Base-by-base conservation (phyloP, 2,888 invertebrate species). In the Schizaphis graminum region DNA sequence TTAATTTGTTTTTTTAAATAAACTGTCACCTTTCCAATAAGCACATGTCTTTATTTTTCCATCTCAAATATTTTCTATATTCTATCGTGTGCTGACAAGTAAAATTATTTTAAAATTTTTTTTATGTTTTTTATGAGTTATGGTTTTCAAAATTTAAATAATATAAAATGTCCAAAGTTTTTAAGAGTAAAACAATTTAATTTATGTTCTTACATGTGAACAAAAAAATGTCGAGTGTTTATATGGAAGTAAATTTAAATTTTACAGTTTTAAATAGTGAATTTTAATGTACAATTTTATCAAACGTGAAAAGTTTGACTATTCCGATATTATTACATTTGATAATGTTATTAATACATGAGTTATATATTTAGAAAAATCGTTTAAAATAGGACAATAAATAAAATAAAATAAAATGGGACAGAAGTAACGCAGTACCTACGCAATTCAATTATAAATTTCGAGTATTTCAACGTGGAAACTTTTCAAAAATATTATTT, bases 401-500 rank as follows among this genome's bases (percentile, higher is more conserved):
- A 24, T 4, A 67, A n/a, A 67, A 61, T 13, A 5, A 67, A 67
- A 16, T 3, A 67, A 67, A 67, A 67, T 16, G 13, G n/a, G n/a
- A 67, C 67, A n/a, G n/a, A 67, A n/a, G n/a, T 67, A 67, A 16
- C 13, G n/a, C n/a, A 67, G 5, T 67, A n/a, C n/a, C n/a, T n/a
- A n/a, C 67, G n/a, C n/a, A 35, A 67, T 35, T 16, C 16, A n/a
- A 67, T 67, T 67, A 67, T 67, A n/a, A 67, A 67, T 35, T 35
- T 21, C 16, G 61, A 90, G 13, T 61, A 47, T 67, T 61, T 67
- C 16, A 67, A 90, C 61, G 44, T 5, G 44, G 16, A 90, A 67
- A 90, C 89, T 90, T 90, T 89, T 47, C n/a, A 7, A 47, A 67
- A 90, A 90, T 35, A 35, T 67, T 35, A 67, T 67, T 67, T 67